Percentiles rank a stretch among this genome's conserved stretches.
Evolutionary conservation across 2,888 invertebrate species (phyloP).

Genomic region (Ischnura elegans): DNA sequence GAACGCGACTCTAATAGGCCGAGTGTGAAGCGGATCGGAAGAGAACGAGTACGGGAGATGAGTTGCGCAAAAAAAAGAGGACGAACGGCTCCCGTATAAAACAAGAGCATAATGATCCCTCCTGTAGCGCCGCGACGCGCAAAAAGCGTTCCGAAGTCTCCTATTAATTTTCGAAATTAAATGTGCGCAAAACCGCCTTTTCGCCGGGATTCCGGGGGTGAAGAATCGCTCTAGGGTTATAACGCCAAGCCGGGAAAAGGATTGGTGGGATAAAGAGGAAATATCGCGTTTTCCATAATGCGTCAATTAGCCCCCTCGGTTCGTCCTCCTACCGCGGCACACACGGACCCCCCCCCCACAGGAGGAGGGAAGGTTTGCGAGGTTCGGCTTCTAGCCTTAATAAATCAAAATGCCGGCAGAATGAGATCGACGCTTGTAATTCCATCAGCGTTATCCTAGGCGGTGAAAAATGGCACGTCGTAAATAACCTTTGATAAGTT

Average conservation of each 20-base stretch:
- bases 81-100: not conserved
- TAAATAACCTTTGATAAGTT: slow-evolving; percentile 27
- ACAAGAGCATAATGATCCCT: slow-evolving; percentile 27
- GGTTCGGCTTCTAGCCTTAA: slow-evolving; percentile 15
- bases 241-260: not conserved
- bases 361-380: too few relatives aligned
- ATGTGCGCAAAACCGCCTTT: not conserved
- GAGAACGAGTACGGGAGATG: not conserved
- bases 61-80: not conserved
- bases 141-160: slow-evolving; percentile 24
- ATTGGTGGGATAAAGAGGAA: not conserved
- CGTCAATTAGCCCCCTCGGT: not conserved
- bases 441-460: slow-evolving; percentile 26
- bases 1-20: not conserved
- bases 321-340: not conserved
- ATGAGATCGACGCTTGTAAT: slow-evolving; percentile 27
- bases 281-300: slow-evolving; percentile 38
- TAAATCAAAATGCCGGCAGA: slow-evolving; percentile 8
- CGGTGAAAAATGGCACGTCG: slow-evolving; percentile 7
- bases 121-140: not conserved
- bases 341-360: not conserved
- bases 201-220: not conserved
- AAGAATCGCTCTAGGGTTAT: not conserved
- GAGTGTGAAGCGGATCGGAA: not conserved
- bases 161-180: slow-evolving; percentile 30